A percentile compares a stretch with the other conserved stretches of the same genome.
phyloP scores from a whole-genome alignment of 2,888 invertebrate species.

The Leptothorax acervorum region DNA sequence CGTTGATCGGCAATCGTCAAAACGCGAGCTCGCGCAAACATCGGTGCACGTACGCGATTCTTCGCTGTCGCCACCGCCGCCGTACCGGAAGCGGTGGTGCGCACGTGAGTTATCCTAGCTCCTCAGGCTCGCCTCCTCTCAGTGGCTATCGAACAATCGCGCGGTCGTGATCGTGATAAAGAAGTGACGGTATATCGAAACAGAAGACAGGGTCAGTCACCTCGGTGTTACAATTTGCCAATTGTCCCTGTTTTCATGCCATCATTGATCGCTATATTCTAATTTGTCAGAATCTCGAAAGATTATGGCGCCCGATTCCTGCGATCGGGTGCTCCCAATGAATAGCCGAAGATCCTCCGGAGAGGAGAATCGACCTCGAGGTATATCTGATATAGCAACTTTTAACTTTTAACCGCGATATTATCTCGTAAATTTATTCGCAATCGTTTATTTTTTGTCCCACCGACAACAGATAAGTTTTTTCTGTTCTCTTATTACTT shows the following conservation, averaged over 20 bases:
- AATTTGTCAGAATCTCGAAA: background rate
- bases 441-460: background rate
- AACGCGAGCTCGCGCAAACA: conserved; percentile 16
- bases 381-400: conserved; percentile 43
- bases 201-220: conserved; percentile 46
- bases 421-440: conserved; percentile 9
- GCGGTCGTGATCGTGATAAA: conserved; percentile 21
- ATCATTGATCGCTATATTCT: background rate
- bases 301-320: conserved; percentile 59
- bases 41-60: conserved; percentile 1
- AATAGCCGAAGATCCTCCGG: conserved; percentile 19
- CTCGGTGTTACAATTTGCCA: conserved; percentile 59
- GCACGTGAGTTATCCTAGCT: conserved; percentile 33
- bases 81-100: background rate
- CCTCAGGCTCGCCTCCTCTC: background rate
- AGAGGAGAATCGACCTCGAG: conserved; percentile 58
- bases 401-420: background rate
- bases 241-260: background rate
- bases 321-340: conserved; percentile 39
- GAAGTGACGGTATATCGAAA: background rate
- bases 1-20: conserved; percentile 12
- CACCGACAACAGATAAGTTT: background rate
- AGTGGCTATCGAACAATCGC: conserved; percentile 19
- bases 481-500: background rate
- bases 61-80: background rate